These are phyloP conservation scores for Pseudopodoces humilis DNA, from an alignment of 2,113 vertebrate genomes.

Conservation along the genomic window DNA sequence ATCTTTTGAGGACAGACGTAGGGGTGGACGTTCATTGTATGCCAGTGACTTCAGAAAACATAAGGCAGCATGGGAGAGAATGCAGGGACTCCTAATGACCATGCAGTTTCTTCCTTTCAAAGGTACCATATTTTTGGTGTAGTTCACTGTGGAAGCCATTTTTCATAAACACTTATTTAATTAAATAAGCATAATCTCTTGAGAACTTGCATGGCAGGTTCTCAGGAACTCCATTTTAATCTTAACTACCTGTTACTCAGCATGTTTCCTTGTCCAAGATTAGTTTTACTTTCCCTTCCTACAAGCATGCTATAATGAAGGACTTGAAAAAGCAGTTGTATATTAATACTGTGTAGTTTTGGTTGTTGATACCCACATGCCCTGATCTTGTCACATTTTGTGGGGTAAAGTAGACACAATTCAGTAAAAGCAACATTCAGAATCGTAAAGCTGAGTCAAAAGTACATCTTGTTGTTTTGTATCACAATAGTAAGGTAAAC, in stretches of 20 bases:
- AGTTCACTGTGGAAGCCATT: neutral
- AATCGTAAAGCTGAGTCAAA: neutral
- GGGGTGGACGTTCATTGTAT: neutral
- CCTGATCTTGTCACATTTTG: neutral
- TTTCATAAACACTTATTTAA: neutral
- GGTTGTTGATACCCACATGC: neutral
- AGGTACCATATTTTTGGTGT: neutral
- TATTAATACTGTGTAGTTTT: neutral
- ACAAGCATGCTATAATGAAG: neutral
- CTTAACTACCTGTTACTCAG: neutral
- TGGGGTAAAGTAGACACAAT: neutral
- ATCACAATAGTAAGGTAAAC: neutral
- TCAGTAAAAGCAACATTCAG: neutral
- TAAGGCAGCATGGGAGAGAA: neutral
- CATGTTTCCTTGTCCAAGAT: neutral
- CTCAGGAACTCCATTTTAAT: neutral
- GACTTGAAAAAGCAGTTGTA: neutral
- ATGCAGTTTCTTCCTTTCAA: neutral
- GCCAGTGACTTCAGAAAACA: neutral
- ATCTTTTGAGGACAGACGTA: neutral
- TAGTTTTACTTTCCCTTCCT: neutral
- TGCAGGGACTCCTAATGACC: neutral
- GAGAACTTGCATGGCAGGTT: neutral
- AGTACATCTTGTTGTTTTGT: neutral
- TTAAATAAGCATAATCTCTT: neutral